Conservation (phyloP, 1,140 invertebrate genomes). For the Neodiprion lecontei region DNA sequence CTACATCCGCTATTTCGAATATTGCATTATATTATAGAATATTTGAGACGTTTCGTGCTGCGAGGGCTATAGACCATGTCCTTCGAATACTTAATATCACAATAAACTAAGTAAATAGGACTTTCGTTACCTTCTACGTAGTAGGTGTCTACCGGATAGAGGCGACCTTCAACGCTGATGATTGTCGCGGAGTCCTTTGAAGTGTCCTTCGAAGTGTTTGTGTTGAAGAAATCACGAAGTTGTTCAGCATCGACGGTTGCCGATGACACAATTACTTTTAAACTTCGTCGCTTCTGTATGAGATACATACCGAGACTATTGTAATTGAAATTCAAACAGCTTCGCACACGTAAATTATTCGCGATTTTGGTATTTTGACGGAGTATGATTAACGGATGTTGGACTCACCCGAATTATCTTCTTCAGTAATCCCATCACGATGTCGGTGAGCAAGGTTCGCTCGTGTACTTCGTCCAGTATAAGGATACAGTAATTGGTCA, state of each 20-base stretch:
- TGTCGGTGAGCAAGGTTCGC: conserved; percentile 90
- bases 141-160: conserved; percentile 87
- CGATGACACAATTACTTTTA: conserved; percentile 91
- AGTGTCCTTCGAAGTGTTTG: conserved; percentile 64
- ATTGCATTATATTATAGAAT: no score
- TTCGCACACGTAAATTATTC: neutral
- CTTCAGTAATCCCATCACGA: conserved; percentile 92
- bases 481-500: conserved; percentile 88
- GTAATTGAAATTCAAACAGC: neutral
- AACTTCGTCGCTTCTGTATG: conserved; percentile 79
- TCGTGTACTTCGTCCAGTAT: conserved; percentile 98
- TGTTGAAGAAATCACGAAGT: conserved; percentile 88
- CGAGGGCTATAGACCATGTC: no score
- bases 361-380: neutral
- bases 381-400: conserved; percentile 2
- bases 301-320: neutral
- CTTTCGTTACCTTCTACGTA: conserved; percentile 73
- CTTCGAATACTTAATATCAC: no score
- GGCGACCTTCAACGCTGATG: conserved; percentile 87
- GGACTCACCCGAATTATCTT: conserved; percentile 81
- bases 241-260: conserved; percentile 94
- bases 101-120: no score
- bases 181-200: conserved; percentile 79
- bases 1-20: no score
- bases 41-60: no score